Evolutionary conservation across 2,797 vertebrate species (phyloP), one percentile per base, ranked within the genome.

Genomic region (Borostomias antarcticus): DNA sequence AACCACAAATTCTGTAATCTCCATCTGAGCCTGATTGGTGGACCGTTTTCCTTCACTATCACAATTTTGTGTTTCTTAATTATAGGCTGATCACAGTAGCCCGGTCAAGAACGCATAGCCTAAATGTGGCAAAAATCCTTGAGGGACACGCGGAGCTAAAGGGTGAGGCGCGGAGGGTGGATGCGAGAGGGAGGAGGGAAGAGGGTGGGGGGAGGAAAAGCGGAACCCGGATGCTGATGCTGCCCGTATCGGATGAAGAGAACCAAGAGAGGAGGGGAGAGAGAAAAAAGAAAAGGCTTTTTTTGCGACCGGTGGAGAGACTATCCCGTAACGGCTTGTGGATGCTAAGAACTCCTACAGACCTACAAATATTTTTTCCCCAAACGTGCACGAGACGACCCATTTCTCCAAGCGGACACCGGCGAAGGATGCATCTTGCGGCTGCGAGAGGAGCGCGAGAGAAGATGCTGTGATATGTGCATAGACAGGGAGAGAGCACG

Each of bases 181-280:
- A 73, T 58, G 69, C 62, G 70, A 68, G 52, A 58, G 58, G 54
- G 53, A 58, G 57, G 37, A 53, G 63, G 64, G 70, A 40, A 70
- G 21, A 66, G 50, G 28, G 72, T 78, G 70, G 74, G 23, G 51
- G 73, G 56, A 40, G 62, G 72, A 54, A 33, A 52, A 37, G 72
- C 74, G 88, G 88, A 85, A 91, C 90, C 91, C 90, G 91, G 92
- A 93, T 92, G 90, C 90, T 92, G 90, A 91, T 90, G 90, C 86
- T 90, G 90, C 75, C 81, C 78, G 74, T 70, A 69, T 78, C 70
- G 78, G 87, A 88, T 80, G 78, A 78, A 61, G 77, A 85, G 73
- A 82, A 60, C 40, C 65, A 58, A 59, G 72, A 63, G 70, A 73
- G 73, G 66, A 57, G 64, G 66, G 74, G 70, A 62, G 74, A 57